Evolutionary conservation across 2,797 vertebrate species (phyloP), one percentile per base, ranked within the genome.

Genomic region (Hapalemur alaotrensis): DNA sequence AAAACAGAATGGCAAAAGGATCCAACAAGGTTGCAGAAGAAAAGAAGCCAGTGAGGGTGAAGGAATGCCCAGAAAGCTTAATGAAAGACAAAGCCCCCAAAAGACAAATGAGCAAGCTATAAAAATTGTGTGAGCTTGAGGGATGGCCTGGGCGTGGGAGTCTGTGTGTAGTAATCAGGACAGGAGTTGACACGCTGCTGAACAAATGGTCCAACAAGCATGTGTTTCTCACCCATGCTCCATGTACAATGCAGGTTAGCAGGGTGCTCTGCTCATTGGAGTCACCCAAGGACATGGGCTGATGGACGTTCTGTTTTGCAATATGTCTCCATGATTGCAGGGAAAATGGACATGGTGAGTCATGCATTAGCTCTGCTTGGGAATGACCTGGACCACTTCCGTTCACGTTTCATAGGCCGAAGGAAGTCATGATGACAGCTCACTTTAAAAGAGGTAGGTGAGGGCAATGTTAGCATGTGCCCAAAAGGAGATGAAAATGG

Each of bases 131-230:
- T 28, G 57, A 22, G 17, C 46, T 63, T 48, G 18, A 72, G 30
- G 72, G 25, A 50, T 30, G 15, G 2, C 48, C 30, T 25, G 65
- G 57, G 7, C 18, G 28, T 8, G 9, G 6, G 61, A 52, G 38
- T 70, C 73, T 59, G 35, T 69, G n/a, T 35, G n/a, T 28, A 28
- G 7, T 32, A 25, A 20, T 52, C n/a, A 59, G 50, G 28, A 4
- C n/a, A 12, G 35, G 23, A 0, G 12, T 23, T 9, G 11, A 1
- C 9, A 54, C 46, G 54, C 32, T 43, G 8, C 32, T 2, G 3
- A 46, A 52, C 20, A 46, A 32, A 73, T 48, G 52, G n/a, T 9
- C 59, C 32, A 14, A 17, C 10, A 10, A 5, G 22, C 61, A 35
- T 28, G 41, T 7, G 25, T 59, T 73, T 70, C 75, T 69, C 38